Conservation (phyloP, 2,888 invertebrate genomes). For the Drosophila testacea region DNA sequence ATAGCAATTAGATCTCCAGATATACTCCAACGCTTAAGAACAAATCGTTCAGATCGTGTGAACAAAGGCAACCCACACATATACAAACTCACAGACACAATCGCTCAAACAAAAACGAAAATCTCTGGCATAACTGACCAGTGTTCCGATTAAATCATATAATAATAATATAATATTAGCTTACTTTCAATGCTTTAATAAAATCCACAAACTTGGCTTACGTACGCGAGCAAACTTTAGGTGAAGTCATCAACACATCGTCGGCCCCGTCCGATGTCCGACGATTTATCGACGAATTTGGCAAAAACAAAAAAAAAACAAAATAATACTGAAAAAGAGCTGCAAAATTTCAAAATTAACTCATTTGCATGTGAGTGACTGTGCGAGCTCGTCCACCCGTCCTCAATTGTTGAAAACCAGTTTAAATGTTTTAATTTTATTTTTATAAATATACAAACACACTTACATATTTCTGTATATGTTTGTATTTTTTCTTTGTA, state of each 20-base stretch:
- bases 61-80: slow-evolving; percentile 28
- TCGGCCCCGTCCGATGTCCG: slow-evolving; percentile 32
- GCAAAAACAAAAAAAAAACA: slow-evolving; percentile 39
- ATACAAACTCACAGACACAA: not conserved
- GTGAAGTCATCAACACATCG: slow-evolving; percentile 72
- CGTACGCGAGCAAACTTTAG: slow-evolving; percentile 42
- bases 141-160: slow-evolving; percentile 25
- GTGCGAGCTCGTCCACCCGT: slow-evolving; percentile 36
- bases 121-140: not conserved
- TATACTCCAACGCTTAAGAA: slow-evolving; percentile 35
- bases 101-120: not conserved
- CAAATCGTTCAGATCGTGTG: slow-evolving; percentile 14
- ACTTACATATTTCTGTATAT: slow-evolving; percentile 4
- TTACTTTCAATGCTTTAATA: slow-evolving; percentile 26
- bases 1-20: slow-evolving; percentile 21
- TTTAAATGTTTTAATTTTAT: slow-evolving; percentile 46
- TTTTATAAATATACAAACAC: slow-evolving; percentile 12
- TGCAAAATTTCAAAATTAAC: slow-evolving; percentile 69
- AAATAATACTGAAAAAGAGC: slow-evolving; percentile 20
- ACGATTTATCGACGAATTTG: slow-evolving; percentile 62
- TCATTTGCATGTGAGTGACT: slow-evolving; percentile 70
- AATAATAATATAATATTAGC: slow-evolving; percentile 9
- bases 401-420: slow-evolving; percentile 66
- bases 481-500: slow-evolving; percentile 4
- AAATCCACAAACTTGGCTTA: slow-evolving; percentile 48